Conservation (phyloP, 2,113 vertebrate species). For the Grallaria varia region DNA sequence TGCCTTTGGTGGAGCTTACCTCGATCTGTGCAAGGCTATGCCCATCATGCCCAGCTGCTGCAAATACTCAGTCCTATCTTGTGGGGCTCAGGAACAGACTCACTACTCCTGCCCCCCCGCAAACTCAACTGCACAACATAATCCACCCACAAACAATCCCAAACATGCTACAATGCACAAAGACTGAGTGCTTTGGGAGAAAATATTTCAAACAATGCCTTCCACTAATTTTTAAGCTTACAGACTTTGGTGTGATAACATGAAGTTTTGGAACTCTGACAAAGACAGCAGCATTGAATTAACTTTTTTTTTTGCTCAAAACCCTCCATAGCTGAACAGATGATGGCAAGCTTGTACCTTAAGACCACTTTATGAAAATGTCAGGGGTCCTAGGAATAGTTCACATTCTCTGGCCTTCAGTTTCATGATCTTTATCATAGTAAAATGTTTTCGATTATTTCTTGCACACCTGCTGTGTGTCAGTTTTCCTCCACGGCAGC, state of each 20-base stretch:
- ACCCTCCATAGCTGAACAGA: constrained; percentile 3
- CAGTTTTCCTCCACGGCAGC: constrained; percentile 17
- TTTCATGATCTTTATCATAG: constrained; percentile 62
- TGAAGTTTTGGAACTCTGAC: neutral
- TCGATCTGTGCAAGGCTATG: rapidly evolving
- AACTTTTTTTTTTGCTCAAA: neutral
- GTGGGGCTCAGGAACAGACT: neutral
- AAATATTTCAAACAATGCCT: neutral
- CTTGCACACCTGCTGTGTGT: constrained; percentile 60
- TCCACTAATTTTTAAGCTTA: neutral
- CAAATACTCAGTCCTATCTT: neutral
- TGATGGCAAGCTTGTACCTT: neutral
- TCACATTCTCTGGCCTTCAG: constrained; percentile 53
- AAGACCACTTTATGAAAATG: neutral
- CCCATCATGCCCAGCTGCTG: neutral
- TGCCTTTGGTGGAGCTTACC: neutral
- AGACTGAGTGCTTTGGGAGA: neutral
- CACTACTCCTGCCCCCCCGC: neutral
- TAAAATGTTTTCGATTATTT: constrained; percentile 40
- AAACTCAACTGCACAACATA: neutral
- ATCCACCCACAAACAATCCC: neutral
- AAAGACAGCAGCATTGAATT: neutral
- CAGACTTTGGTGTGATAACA: neutral
- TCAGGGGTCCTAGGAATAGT: constrained; percentile 41
- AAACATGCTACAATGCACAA: rapidly evolving